Evolutionary conservation across 2,797 vertebrate species (phyloP).

Genomic region (Girardinus metallicus): DNA sequence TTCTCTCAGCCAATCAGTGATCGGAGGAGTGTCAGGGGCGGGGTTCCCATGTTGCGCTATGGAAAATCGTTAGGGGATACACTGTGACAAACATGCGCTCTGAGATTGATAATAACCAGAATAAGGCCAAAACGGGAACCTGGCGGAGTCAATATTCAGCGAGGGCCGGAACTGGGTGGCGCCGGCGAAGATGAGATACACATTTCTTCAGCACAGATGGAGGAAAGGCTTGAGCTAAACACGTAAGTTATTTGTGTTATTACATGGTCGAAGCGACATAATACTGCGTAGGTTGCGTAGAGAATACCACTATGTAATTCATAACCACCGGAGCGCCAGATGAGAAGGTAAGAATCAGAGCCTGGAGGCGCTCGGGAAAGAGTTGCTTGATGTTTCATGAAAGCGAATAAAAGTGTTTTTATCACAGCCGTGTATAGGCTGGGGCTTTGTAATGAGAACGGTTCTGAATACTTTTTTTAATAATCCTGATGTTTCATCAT

Average conservation of each 20-base stretch:
- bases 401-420: slow-evolving; percentile 19
- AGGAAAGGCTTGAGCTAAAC: slow-evolving; percentile 37
- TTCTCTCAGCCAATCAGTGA: slow-evolving; percentile 65
- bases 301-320: slow-evolving; percentile 71
- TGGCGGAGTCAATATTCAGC: slow-evolving; percentile 19
- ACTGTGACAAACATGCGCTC: slow-evolving; percentile 70
- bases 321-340: slow-evolving; percentile 35
- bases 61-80: slow-evolving; percentile 79
- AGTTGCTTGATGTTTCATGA: slow-evolving; percentile 21
- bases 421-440: not conserved
- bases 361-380: slow-evolving; percentile 37
- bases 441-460: not conserved
- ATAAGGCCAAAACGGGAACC: slow-evolving; percentile 37
- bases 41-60: slow-evolving; percentile 73
- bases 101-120: slow-evolving; percentile 63
- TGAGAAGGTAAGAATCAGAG: slow-evolving; percentile 41
- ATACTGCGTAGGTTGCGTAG: slow-evolving; percentile 68
- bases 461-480: slow-evolving; percentile 31
- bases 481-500: slow-evolving; percentile 49
- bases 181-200: slow-evolving; percentile 13
- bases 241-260: slow-evolving; percentile 70
- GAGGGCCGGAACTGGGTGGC: slow-evolving; percentile 22
- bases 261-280: slow-evolving; percentile 29
- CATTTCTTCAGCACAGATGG: slow-evolving; percentile 6
- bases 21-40: slow-evolving; percentile 82